Percentiles rank a stretch among this genome's conserved stretches.
These are phyloP conservation scores for Dynastes tityus DNA, from an alignment of 2,888 invertebrate species.

Conservation along the genomic window DNA sequence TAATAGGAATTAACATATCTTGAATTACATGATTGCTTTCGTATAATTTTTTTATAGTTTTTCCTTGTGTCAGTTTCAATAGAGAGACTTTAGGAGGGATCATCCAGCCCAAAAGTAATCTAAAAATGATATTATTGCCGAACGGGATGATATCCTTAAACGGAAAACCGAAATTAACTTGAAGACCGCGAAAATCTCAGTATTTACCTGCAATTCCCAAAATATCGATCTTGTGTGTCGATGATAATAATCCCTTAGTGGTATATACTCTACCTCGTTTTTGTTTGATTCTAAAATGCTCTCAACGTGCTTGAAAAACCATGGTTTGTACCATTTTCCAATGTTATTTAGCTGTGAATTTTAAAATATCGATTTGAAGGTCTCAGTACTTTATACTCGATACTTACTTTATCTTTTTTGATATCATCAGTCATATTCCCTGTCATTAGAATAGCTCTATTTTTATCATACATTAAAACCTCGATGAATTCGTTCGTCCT, in stretches of 20 bases:
- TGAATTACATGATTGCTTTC: constrained; percentile 85
- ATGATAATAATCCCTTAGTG: constrained; percentile 87
- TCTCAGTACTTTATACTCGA: background rate
- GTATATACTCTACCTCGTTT: constrained; percentile 79
- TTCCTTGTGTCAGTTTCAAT: constrained; percentile 84
- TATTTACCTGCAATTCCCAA: constrained; percentile 84
- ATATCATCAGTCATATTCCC: constrained; percentile 79
- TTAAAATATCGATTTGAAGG: background rate
- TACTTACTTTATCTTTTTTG: constrained; percentile 75
- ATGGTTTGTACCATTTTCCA: constrained; percentile 85
- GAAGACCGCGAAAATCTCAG: constrained; percentile 2
- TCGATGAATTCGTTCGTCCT: constrained; percentile 82
- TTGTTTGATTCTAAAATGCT: constrained; percentile 69
- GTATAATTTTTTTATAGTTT: constrained; percentile 80
- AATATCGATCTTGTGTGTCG: constrained; percentile 86
- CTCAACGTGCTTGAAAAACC: constrained; percentile 88
- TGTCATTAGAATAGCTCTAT: constrained; percentile 84
- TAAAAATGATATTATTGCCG: constrained; percentile 83
- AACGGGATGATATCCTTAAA: constrained; percentile 84
- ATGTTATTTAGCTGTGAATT: constrained; percentile 78
- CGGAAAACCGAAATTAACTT: constrained; percentile 54
- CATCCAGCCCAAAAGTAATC: constrained; percentile 84
- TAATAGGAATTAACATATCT: constrained; percentile 85
- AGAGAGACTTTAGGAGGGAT: constrained; percentile 88
- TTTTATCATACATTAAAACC: constrained; percentile 77